Base-by-base conservation (phyloP, 1,140 invertebrate genomes). In the Babylonia areolata region DNA sequence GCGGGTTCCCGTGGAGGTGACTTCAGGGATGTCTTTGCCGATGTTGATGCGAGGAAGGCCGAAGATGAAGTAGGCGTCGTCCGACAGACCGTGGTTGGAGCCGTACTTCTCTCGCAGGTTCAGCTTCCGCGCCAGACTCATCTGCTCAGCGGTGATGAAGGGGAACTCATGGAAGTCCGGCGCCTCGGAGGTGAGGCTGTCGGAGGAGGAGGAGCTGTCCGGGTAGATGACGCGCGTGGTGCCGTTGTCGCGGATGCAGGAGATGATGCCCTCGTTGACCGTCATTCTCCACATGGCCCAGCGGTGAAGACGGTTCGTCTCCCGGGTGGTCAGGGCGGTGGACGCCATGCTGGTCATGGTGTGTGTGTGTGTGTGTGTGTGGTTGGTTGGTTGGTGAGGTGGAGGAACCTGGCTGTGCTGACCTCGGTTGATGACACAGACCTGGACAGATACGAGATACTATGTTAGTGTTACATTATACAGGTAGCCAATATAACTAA, bases 261-360 rank as follows among this genome's bases (percentile, higher is more conserved):
- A 42, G 40, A 84, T 84, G 82, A 84, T 84, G 12, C 82, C 82
- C 40, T 84, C 82, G 69, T 84, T 84, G 17, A 84, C 82, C 39
- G 82, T 73, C 82, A 84, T 84, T 3, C 82, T n/a, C 82, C 82
- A 84, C 82, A 84, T 84, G 39, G 82, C 69, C 82, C 82, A 84
- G 64, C 82, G 82, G 69, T 84, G 82, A 73, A 84, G 82, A 23
- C 82, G 82, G 64, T 73, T 84, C 20, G 82, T 84, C 31, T 84
- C 82, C 39, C 69, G 37, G 37, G 39, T 31, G 0, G 82, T 40
- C 82, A 71, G 11, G 33, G 54, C 33, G 35, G 35, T 17, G 3
- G 64, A 81, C 31, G 58, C 35, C 5, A 1, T 31, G 42, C 46
- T 37, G n/a, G 11, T 28, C 28, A 81, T n/a, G 6, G 39, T 46